phyloP scores from a whole-genome alignment of 2,888 invertebrate species.

The Brachycybe producta region DNA sequence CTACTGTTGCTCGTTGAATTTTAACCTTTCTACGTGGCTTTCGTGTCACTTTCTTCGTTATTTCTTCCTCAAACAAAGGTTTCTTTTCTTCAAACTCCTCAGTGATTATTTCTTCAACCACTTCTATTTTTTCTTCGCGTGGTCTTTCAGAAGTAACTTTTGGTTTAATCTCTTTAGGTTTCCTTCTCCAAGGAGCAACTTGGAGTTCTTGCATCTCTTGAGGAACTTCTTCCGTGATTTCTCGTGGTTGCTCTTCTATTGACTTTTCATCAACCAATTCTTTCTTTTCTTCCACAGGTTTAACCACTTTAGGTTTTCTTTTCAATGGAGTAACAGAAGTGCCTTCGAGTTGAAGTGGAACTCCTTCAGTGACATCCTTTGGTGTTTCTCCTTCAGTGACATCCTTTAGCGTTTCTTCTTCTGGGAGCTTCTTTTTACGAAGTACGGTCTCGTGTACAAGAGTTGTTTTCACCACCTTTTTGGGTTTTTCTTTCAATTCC shows the following conservation, averaged over 20 bases:
- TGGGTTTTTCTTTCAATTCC: conserved; percentile 1
- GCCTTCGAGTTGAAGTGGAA: too few relatives aligned
- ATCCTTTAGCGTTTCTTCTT: too few relatives aligned
- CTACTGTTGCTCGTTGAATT: too few relatives aligned
- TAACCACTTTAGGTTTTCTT: too few relatives aligned
- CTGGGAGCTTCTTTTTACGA: too few relatives aligned
- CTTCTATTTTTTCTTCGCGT: background rate
- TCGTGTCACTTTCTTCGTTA: background rate
- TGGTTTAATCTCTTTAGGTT: conserved; percentile 6
- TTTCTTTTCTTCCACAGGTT: conserved; percentile 29
- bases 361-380: too few relatives aligned
- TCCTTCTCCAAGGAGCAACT: conserved; percentile 17
- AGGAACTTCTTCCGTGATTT: background rate
- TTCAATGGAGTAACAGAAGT: too few relatives aligned
- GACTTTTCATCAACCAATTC: conserved; percentile 14
- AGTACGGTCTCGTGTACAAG: too few relatives aligned
- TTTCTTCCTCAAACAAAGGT: too few relatives aligned
- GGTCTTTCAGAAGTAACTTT: conserved; percentile 19
- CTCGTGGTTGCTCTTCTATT: background rate
- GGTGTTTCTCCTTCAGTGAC: too few relatives aligned
- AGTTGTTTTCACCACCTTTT: too few relatives aligned
- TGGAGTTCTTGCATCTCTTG: conserved; percentile 1
- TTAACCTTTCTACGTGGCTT: background rate
- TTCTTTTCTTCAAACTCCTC: background rate
- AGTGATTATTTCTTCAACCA: background rate